Evolutionary conservation across 2,888 invertebrate species (phyloP).

Genomic region (Oscheius myriophilus): DNA sequence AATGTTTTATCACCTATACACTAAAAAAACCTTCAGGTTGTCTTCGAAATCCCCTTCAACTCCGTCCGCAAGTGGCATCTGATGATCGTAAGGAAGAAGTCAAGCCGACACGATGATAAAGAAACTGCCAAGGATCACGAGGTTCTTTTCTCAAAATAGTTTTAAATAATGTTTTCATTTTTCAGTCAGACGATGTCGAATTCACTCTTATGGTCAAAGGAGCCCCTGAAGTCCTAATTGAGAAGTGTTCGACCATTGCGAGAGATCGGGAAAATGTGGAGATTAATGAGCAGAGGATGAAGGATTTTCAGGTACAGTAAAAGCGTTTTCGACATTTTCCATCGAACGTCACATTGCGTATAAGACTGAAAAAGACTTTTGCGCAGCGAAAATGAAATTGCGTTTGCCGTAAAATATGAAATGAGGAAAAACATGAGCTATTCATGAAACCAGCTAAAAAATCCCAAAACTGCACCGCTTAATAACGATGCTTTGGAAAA

Average conservation of each 20-base stretch:
- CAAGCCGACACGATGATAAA: slow-evolving; percentile 23
- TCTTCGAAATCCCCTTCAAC: slow-evolving; percentile 47
- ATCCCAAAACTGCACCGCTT: no score
- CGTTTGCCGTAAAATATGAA: no score
- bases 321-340: no score
- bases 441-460: no score
- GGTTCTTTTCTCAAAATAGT: background rate
- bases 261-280: slow-evolving; percentile 36
- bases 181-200: slow-evolving; percentile 15
- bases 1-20: no score
- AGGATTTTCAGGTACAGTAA: slow-evolving; percentile 37
- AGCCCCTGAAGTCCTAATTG: slow-evolving; percentile 59
- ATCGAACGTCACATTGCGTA: no score
- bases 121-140: slow-evolving; percentile 34
- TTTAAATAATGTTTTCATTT: background rate
- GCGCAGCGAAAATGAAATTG: no score
- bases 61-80: slow-evolving; percentile 58
- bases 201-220: slow-evolving; percentile 60
- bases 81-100: slow-evolving; percentile 43
- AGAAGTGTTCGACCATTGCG: slow-evolving; percentile 49
- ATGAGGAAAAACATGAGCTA: no score
- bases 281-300: slow-evolving; percentile 33
- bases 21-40: slow-evolving; percentile 48
- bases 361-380: no score
- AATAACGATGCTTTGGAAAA: no score